Percentiles rank a stretch among this genome's conserved stretches.
These are phyloP conservation scores for Drosophila meridionalis DNA, from an alignment of 2,888 invertebrate genomes.

Conservation along the genomic window DNA sequence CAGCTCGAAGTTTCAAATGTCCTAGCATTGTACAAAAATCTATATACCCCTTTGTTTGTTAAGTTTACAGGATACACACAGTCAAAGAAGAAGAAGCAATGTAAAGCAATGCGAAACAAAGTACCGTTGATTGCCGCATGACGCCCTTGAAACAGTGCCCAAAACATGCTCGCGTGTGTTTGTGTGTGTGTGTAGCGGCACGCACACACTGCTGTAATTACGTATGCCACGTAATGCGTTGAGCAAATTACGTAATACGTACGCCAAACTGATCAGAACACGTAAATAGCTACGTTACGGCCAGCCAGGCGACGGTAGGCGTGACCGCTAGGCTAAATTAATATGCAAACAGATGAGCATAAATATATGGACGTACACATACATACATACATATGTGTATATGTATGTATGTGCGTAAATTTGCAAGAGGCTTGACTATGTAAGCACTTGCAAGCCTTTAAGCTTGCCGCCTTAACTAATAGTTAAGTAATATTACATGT, in stretches of 20 bases:
- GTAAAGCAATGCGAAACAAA: slow-evolving; percentile 38
- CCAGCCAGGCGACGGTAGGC: background rate
- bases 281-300: slow-evolving; percentile 28
- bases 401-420: background rate
- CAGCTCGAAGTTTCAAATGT: too few relatives aligned
- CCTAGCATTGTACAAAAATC: background rate
- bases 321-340: background rate
- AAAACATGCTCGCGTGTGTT: slow-evolving; percentile 9
- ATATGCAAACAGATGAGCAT: background rate
- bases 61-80: background rate
- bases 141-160: slow-evolving; percentile 52
- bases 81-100: background rate
- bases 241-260: slow-evolving; percentile 58
- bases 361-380: background rate
- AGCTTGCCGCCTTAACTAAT: background rate
- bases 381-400: background rate
- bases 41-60: background rate
- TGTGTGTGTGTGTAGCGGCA: slow-evolving; percentile 20
- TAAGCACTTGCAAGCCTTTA: background rate
- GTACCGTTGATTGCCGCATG: slow-evolving; percentile 47
- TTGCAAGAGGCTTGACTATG: background rate
- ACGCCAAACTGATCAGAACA: slow-evolving; percentile 58
- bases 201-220: slow-evolving; percentile 62
- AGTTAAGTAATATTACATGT: background rate
- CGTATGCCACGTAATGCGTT: slow-evolving; percentile 60